Base-by-base conservation (phyloP, 2,113 vertebrate genomes). In the western clawed frog (Xenopus tropicalis) region DNA sequence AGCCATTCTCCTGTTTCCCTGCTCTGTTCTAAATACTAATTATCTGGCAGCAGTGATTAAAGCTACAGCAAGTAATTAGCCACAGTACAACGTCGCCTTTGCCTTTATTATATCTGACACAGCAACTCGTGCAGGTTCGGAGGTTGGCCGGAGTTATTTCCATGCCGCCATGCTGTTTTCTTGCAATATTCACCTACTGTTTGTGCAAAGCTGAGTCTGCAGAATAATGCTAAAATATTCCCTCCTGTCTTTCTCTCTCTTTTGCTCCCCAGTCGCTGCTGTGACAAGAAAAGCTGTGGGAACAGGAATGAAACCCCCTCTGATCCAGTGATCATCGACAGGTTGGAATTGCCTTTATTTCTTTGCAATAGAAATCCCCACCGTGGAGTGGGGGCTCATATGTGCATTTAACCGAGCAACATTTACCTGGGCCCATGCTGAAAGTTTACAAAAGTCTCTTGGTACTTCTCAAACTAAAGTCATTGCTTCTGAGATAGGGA, bases 261-360 rank as follows among this genome's bases (percentile, higher is more conserved):
- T 9, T 37, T 9, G 82, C 69, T 89, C 86, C 61, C 68, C 84
- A 99, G 97, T 90, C 97, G 96, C 91, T 99, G 97, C 91, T 98
- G 97, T 88, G 97, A 99, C 91, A 99, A 99, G 94, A 99, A 99
- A 89, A 99, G 97, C 84, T 99, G 97, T 83, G 97, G 97, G 87
- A 99, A 98, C 93, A 94, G 97, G 88, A 99, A 99, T 82, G 96
- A 99, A 93, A 99, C 97, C 85, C 97, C 97, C 78, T 98, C 97
- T 86, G 97, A 98, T 92, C 97, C 97, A 78, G 97, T 98, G 91
- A 98, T 99, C 94, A 98, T 98, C 91, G 97, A 99, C 96, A 99
- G 97, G 97, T 99, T 97, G 92, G 95, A 85, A 87, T 87, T 85
- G 87, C 80, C 83, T 88, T 88, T 84, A 82, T 89, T 89, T 89